Evolutionary conservation across 2,113 vertebrate species (phyloP).

Genomic region (Etheostoma cragini): DNA sequence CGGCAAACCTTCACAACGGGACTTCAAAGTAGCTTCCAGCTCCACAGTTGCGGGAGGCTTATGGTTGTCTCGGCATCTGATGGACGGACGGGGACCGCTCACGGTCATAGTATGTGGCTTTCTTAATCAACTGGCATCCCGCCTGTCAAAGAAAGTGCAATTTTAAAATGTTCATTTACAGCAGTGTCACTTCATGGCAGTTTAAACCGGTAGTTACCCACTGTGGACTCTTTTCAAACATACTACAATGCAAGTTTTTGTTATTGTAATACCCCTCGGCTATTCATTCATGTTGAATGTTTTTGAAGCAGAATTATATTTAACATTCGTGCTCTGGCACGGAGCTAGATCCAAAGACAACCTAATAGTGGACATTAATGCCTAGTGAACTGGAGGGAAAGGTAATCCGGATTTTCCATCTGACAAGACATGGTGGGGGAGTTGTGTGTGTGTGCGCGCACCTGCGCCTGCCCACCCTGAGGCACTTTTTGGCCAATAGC

Average conservation of each 20-base stretch:
- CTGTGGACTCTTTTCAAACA: background rate
- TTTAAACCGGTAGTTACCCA: slow-evolving; percentile 7
- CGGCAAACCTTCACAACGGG: slow-evolving; percentile 13
- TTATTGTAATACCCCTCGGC: slow-evolving; percentile 17
- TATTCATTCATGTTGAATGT: slow-evolving; percentile 37
- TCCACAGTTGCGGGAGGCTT: slow-evolving; percentile 16
- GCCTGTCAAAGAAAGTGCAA: slow-evolving; percentile 16
- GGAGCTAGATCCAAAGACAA: slow-evolving; percentile 58
- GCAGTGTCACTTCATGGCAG: background rate
- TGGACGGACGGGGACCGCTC: slow-evolving; percentile 4
- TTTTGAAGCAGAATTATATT: slow-evolving; percentile 49
- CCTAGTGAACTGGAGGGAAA: slow-evolving; percentile 72
- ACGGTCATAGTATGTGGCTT: slow-evolving; percentile 25
- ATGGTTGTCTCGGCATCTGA: slow-evolving; percentile 41
- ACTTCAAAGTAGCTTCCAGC: background rate
- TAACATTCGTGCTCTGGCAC: slow-evolving; percentile 65
- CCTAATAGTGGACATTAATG: slow-evolving; percentile 74
- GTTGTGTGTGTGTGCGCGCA: slow-evolving; percentile 23
- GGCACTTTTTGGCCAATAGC: slow-evolving; percentile 75
- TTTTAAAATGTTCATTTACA: slow-evolving; percentile 23
- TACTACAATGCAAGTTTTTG: background rate
- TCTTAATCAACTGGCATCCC: slow-evolving; percentile 54
- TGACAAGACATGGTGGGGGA: slow-evolving; percentile 66
- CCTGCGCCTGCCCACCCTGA: slow-evolving; percentile 49
- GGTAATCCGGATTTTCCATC: slow-evolving; percentile 81